phyloP scores from a whole-genome alignment of 2,113 vertebrate genomes.

The Barnardius zonarius region DNA sequence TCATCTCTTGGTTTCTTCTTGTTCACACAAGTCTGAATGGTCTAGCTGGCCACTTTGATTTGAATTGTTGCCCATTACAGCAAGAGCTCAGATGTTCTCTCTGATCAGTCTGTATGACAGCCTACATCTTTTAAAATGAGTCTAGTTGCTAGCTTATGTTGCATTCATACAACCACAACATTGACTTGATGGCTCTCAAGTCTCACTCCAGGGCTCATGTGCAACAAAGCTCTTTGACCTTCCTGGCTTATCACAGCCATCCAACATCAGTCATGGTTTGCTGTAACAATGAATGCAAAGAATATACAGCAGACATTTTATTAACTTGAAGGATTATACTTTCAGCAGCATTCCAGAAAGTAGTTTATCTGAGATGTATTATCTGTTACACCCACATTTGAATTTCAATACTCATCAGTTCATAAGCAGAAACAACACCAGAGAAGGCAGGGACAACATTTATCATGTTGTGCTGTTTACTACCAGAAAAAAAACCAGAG shows the following conservation, averaged over 20 bases:
- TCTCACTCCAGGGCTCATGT: background rate
- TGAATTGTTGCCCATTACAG: background rate
- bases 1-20: background rate
- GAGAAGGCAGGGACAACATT: background rate
- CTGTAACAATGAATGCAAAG: background rate
- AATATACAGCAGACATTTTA: background rate
- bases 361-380: slow-evolving; percentile 45
- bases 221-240: background rate
- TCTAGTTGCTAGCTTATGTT: background rate
- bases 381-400: slow-evolving; percentile 31
- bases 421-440: slow-evolving; percentile 47
- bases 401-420: slow-evolving; percentile 58
- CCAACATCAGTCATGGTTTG: background rate
- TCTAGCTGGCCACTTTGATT: background rate
- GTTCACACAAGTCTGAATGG: background rate
- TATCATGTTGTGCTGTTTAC: slow-evolving; percentile 18
- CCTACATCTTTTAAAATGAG: background rate
- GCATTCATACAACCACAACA: accelerated
- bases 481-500: background rate
- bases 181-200: background rate
- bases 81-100: background rate
- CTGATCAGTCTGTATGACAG: background rate
- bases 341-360: slow-evolving; percentile 49
- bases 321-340: slow-evolving; percentile 60
- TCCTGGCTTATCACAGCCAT: background rate